Evolutionary conservation across 2,797 vertebrate genomes (phyloP).

Genomic region (Taeniopygia guttata): DNA sequence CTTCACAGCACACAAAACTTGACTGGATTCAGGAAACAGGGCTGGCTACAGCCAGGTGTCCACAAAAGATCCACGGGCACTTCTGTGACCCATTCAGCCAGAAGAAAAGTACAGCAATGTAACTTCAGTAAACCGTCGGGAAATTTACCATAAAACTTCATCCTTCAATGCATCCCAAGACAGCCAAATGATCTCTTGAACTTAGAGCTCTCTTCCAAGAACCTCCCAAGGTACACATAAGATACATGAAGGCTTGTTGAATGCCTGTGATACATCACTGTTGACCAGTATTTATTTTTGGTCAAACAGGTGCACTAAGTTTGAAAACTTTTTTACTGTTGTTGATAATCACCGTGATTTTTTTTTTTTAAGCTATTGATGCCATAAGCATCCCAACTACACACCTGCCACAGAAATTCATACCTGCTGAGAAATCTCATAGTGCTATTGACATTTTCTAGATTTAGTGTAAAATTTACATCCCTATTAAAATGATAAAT

Average conservation of each 20-base stretch:
- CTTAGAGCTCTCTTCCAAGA: neutral
- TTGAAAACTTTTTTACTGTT: neutral
- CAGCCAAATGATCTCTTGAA: neutral
- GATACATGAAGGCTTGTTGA: neutral
- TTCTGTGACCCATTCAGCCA: neutral
- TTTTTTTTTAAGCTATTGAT: neutral
- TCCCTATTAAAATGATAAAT: neutral
- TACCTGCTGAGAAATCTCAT: neutral
- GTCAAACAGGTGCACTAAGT: neutral
- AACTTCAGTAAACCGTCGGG: neutral
- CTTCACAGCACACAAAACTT: neutral
- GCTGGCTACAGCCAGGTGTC: neutral
- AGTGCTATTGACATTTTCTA: neutral
- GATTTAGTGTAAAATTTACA: neutral
- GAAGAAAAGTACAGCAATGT: neutral
- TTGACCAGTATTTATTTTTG: neutral
- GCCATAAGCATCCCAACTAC: neutral
- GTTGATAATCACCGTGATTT: neutral
- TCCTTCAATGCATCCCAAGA: neutral
- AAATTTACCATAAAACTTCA: neutral
- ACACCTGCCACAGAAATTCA: neutral
- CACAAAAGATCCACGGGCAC: neutral
- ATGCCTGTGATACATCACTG: neutral
- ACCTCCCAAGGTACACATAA: neutral
- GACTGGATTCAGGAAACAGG: neutral